A percentile compares a stretch with the other conserved stretches of the same genome.
These are phyloP conservation scores for Dolichotis patagonum DNA, from an alignment of 2,113 vertebrate species.

Conservation along the genomic window DNA sequence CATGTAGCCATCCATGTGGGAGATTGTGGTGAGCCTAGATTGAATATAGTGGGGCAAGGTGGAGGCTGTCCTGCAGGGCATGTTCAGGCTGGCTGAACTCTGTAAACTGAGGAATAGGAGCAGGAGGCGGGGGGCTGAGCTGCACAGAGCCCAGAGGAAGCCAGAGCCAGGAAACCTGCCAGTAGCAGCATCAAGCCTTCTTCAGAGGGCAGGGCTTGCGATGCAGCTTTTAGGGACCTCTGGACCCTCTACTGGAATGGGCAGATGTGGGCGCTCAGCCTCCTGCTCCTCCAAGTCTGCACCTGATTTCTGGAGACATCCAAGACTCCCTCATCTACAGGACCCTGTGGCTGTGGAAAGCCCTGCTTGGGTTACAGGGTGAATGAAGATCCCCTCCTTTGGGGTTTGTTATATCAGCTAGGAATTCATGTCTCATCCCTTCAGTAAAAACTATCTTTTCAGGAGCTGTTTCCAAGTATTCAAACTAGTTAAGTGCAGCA, in stretches of 20 bases:
- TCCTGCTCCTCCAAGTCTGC: not conserved
- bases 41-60: not conserved
- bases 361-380: not conserved
- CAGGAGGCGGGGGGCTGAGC: not conserved
- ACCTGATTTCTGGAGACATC: not conserved
- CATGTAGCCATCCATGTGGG: not conserved
- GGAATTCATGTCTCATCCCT: not conserved
- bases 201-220: not conserved
- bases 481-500: not conserved
- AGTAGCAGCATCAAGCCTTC: not conserved
- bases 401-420: not conserved
- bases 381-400: not conserved
- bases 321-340: not conserved
- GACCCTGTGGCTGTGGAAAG: not conserved
- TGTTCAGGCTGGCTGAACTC: not conserved
- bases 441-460: not conserved
- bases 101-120: not conserved
- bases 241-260: not conserved
- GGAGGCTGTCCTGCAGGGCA: not conserved
- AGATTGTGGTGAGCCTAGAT: not conserved
- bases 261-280: not conserved
- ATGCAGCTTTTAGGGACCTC: not conserved
- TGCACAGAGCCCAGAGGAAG: not conserved
- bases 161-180: rapidly evolving
- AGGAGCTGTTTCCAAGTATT: constrained; percentile 30